Conservation (phyloP, 2,797 vertebrate species). For the Danio tinwini region DNA sequence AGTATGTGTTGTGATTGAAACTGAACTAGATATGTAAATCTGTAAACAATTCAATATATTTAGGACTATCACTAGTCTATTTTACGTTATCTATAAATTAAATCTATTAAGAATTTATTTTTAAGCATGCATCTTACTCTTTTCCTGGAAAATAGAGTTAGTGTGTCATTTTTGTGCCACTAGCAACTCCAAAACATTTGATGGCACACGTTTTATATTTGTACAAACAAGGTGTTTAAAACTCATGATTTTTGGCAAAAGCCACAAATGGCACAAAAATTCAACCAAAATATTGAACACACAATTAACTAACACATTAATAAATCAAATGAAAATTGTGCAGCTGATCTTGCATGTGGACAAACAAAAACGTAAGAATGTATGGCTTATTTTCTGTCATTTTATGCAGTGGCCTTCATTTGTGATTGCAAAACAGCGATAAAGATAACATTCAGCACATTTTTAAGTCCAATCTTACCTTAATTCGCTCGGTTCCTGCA, state of each 20-base stretch:
- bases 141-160: background rate
- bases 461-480: slow-evolving; percentile 74
- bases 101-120: no score
- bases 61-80: no score
- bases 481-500: slow-evolving; percentile 78
- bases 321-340: slow-evolving; percentile 9
- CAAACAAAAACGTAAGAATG: slow-evolving; percentile 15
- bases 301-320: background rate
- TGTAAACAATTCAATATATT: no score
- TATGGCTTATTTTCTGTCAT: background rate
- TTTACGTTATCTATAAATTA: no score
- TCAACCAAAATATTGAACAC: background rate
- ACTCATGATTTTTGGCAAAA: background rate
- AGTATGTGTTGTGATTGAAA: no score
- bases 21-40: no score
- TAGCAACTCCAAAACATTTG: background rate
- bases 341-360: background rate
- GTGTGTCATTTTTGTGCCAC: background rate
- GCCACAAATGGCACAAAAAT: background rate
- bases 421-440: slow-evolving; percentile 5
- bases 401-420: slow-evolving; percentile 3
- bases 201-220: background rate
- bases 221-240: background rate
- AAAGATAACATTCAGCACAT: slow-evolving; percentile 30
- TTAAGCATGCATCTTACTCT: no score